phyloP scores from a whole-genome alignment of 2,888 invertebrate genomes.

The Rhamnusium bicolor region DNA sequence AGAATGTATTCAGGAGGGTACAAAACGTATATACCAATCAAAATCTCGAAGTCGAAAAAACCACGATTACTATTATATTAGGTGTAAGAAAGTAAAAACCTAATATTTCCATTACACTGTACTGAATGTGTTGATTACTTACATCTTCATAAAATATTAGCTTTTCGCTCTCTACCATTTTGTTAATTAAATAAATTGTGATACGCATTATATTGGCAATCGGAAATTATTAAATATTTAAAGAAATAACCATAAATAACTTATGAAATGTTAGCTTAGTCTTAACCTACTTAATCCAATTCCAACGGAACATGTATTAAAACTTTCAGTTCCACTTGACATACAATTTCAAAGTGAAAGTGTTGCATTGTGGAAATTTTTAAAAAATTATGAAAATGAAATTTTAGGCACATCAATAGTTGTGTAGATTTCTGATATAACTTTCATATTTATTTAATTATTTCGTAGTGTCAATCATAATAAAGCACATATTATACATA shows the following conservation, averaged over 20 bases:
- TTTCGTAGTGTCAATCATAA: neutral
- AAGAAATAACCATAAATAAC: neutral
- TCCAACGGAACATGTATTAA: constrained; percentile 17
- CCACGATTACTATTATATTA: too few species aligned
- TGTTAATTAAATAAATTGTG: too few species aligned
- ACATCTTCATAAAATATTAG: too few species aligned
- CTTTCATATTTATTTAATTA: neutral
- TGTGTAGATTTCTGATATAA: neutral
- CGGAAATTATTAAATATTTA: neutral
- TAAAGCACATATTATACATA: too few species aligned
- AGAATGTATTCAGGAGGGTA: too few species aligned
- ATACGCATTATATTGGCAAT: too few species aligned
- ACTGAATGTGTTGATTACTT: too few species aligned
- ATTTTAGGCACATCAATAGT: neutral
- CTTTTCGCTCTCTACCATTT: too few species aligned
- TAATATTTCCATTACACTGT: too few species aligned
- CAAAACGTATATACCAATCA: too few species aligned
- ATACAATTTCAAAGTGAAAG: constrained; percentile 19
- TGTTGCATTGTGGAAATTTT: neutral
- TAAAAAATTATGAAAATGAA: neutral
- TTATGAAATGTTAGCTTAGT: neutral
- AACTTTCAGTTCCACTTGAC: constrained; percentile 25
- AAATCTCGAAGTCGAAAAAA: too few species aligned
- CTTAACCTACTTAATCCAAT: constrained; percentile 16
- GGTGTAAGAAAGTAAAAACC: too few species aligned